Conservation (phyloP, 2,797 vertebrate species). For the Phoeniculus purpureus region DNA sequence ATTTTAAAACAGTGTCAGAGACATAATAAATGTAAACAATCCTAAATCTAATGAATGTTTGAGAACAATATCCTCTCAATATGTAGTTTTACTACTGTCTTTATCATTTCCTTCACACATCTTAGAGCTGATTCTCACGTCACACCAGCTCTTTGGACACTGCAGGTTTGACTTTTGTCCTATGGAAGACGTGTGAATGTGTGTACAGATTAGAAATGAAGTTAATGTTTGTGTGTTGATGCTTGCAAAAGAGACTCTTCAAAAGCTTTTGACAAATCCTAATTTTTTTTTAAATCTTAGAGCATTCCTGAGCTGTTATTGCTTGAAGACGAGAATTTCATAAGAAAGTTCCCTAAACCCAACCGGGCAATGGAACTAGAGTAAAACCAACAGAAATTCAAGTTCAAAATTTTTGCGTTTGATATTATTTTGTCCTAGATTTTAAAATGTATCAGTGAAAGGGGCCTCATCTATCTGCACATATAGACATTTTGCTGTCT, state of each 20-base stretch:
- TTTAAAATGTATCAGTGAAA: not conserved
- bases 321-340: not conserved
- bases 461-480: not conserved
- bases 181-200: not conserved
- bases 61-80: not conserved
- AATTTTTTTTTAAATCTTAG: not conserved
- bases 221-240: not conserved
- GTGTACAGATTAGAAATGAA: not conserved
- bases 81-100: not conserved
- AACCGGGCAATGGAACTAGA: not conserved
- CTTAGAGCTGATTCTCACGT: not conserved
- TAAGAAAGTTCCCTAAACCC: not conserved
- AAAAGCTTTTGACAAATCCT: not conserved
- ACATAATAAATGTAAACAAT: constrained; percentile 25
- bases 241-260: not conserved
- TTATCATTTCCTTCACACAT: constrained; percentile 21
- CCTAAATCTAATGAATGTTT: not conserved
- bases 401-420: not conserved
- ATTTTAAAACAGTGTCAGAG: not conserved
- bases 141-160: not conserved
- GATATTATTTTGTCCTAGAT: not conserved
- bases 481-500: not conserved
- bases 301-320: not conserved
- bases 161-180: not conserved
- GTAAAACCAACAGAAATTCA: not conserved